Evolutionary conservation across 2,888 invertebrate species (phyloP).

Genomic region (Trissonchulus latispiculum): DNA sequence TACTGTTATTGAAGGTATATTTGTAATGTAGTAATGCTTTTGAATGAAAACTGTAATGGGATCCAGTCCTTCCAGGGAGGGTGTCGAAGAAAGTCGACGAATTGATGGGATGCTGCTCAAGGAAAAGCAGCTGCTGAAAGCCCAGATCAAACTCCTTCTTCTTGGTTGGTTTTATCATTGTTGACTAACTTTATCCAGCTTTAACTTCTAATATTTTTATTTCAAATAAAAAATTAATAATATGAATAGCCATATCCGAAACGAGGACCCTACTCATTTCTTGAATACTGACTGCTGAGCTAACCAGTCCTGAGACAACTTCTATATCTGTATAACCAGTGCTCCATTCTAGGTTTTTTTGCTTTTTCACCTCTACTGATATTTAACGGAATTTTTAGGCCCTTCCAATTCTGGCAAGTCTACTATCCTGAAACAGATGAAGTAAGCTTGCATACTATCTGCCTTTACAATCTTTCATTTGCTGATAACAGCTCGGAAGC

Average conservation of each 20-base stretch:
- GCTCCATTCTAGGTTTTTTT: too few relatives aligned
- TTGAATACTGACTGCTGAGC: too few relatives aligned
- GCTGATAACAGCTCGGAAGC: too few relatives aligned
- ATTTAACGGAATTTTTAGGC: not conserved
- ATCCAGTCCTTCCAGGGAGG: not conserved
- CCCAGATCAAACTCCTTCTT: slow-evolving; percentile 38
- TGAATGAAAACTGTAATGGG: not conserved
- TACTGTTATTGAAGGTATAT: too few relatives aligned
- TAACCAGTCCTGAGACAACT: not conserved
- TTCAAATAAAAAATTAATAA: too few relatives aligned
- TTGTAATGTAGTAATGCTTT: too few relatives aligned
- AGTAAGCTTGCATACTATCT: not conserved
- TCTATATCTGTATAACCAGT: not conserved
- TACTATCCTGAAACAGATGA: not conserved
- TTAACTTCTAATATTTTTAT: too few relatives aligned
- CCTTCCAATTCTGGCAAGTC: not conserved
- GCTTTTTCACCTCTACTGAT: too few relatives aligned
- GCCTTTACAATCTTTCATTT: not conserved
- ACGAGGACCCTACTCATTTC: too few relatives aligned
- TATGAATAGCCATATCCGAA: too few relatives aligned
- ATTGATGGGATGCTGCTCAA: slow-evolving; percentile 40
- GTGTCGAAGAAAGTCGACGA: not conserved
- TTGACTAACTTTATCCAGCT: too few relatives aligned
- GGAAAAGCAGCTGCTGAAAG: slow-evolving; percentile 37
- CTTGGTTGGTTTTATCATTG: slow-evolving; percentile 33